phyloP scores from a whole-genome alignment of 2,113 vertebrate species.

The Oxyura jamaicensis region DNA sequence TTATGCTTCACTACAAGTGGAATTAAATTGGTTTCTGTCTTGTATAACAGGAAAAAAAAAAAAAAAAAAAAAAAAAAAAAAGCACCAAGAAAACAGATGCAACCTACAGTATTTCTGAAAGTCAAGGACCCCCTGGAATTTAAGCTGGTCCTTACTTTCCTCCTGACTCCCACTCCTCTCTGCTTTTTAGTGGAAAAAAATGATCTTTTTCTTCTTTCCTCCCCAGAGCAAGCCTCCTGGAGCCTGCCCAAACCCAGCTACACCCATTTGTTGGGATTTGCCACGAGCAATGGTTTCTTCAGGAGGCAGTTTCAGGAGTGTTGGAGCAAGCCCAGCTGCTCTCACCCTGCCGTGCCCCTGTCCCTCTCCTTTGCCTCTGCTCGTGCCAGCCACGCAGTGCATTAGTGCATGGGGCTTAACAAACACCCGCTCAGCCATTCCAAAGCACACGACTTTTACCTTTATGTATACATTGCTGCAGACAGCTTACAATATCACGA shows the following conservation, averaged over 20 bases:
- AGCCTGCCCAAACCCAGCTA: not conserved
- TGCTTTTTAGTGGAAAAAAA: not conserved
- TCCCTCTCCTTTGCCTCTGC: not conserved
- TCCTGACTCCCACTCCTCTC: not conserved
- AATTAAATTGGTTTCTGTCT: constrained; percentile 23
- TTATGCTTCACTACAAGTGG: not conserved
- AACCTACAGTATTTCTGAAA: not conserved
- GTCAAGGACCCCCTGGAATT: not conserved
- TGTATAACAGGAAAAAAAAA: not conserved
- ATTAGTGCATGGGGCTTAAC: not conserved
- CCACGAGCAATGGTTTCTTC: not conserved
- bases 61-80: not conserved
- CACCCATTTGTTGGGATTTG: not conserved
- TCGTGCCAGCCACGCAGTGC: no score
- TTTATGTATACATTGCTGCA: constrained; percentile 3
- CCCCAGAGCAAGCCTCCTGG: not conserved
- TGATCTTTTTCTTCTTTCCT: not conserved
- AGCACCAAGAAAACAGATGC: not conserved
- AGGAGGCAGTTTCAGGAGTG: not conserved
- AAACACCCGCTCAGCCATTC: not conserved
- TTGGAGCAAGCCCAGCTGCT: not conserved
- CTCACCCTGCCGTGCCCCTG: accelerated
- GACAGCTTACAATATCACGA: not conserved
- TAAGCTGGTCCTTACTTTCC: not conserved
- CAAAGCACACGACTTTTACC: not conserved